A percentile compares a stretch with the other conserved stretches of the same genome.
Conservation (phyloP, 2,888 invertebrate genomes). For the Cerceris ruficornis region DNA sequence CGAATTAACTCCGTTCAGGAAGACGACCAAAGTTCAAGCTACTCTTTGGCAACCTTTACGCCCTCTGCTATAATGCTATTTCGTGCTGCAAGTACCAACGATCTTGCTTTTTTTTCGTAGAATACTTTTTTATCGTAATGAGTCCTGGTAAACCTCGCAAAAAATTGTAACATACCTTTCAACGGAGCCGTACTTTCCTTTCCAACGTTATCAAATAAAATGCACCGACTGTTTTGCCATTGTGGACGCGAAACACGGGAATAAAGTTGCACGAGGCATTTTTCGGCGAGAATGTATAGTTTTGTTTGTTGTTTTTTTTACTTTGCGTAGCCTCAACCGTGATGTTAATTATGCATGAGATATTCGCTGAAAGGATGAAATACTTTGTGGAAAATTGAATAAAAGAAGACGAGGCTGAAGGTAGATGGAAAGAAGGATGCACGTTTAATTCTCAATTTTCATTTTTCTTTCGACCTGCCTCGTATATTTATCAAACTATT, state of each 20-base stretch:
- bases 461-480: neutral
- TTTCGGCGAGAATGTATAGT: slow-evolving; percentile 11
- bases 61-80: too few relatives aligned
- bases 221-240: neutral
- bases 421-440: neutral
- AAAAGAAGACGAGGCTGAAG: neutral
- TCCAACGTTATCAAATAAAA: neutral
- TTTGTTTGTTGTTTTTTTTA: neutral
- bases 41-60: too few relatives aligned
- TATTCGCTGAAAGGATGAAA: neutral
- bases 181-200: slow-evolving; percentile 12
- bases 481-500: neutral
- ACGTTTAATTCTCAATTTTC: neutral
- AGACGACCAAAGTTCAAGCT: too few relatives aligned
- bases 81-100: too few relatives aligned
- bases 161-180: slow-evolving; percentile 9
- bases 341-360: slow-evolving; percentile 25
- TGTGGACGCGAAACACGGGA: neutral
- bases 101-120: too few relatives aligned
- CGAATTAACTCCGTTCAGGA: neutral
- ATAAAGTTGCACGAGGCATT: slow-evolving; percentile 5
- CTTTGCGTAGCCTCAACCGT: neutral
- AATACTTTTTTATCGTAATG: too few relatives aligned
- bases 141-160: neutral
- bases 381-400: neutral